phyloP scores from a whole-genome alignment of 2,797 vertebrate species.

The Anas bahamensis region DNA sequence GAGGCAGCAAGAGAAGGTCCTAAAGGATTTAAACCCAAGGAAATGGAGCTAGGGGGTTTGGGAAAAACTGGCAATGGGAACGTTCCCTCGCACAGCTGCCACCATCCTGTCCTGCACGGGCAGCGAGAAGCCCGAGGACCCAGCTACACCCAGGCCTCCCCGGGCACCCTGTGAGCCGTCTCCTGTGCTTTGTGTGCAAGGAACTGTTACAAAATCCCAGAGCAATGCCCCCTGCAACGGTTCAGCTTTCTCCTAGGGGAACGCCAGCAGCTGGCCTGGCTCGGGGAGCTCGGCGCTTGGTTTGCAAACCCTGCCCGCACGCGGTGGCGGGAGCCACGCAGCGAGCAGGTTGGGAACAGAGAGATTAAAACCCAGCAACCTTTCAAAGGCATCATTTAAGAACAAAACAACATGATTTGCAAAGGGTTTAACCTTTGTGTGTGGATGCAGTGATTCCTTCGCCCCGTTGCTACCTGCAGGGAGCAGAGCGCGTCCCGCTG shows the following conservation, averaged over 20 bases:
- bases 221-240: not conserved
- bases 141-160: not conserved
- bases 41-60: not conserved
- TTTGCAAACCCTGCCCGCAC: not conserved
- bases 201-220: not conserved
- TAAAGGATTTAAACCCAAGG: not conserved
- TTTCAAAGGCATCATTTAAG: not conserved
- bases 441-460: not conserved
- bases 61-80: not conserved
- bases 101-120: not conserved
- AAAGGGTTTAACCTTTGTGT: fast-evolving
- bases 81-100: not conserved
- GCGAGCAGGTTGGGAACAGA: not conserved
- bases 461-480: not conserved
- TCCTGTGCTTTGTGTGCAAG: not conserved
- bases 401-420: not conserved
- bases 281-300: not conserved
- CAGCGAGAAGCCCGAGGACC: too few species aligned
- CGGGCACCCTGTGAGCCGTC: not conserved
- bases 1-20: not conserved
- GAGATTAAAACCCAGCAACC: not conserved
- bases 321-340: not conserved
- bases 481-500: not conserved
- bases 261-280: too few species aligned
- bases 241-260: not conserved